Evolutionary conservation across 2,113 vertebrate species (phyloP).

Genomic region (Petroica traversi): DNA sequence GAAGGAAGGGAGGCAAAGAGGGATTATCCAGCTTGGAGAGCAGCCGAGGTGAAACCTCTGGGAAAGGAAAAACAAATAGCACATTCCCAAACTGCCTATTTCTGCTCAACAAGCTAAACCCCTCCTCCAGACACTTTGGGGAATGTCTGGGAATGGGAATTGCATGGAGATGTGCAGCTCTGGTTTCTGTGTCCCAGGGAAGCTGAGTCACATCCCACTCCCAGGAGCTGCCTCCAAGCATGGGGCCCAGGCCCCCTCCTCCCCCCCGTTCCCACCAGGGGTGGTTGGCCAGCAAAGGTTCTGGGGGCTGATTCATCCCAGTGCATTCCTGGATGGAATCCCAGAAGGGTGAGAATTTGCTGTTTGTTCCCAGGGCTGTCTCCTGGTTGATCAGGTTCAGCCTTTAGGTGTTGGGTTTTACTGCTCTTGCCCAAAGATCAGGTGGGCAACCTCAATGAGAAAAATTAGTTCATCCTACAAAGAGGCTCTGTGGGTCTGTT

Average conservation of each 20-base stretch:
- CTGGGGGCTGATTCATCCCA: not conserved
- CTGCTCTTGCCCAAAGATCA: not conserved
- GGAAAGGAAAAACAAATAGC: not conserved
- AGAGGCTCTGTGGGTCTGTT: not conserved
- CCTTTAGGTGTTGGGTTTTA: not conserved
- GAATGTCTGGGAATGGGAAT: constrained; percentile 1
- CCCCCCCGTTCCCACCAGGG: fast-evolving
- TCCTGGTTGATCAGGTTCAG: not conserved
- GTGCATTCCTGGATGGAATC: not conserved
- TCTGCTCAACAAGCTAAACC: not conserved
- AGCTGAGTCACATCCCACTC: constrained; percentile 41
- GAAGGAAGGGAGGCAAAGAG: not conserved
- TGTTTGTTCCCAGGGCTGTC: not conserved
- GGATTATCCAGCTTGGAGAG: not conserved
- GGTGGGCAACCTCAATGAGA: not conserved
- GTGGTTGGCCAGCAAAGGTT: not conserved
- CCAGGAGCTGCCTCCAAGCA: not conserved
- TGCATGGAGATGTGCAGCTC: not conserved
- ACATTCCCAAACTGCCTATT: not conserved
- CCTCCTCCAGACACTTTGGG: constrained; percentile 11
- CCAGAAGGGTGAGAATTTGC: not conserved
- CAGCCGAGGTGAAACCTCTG: not conserved
- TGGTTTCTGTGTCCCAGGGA: constrained; percentile 41
- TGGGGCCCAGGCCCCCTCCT: fast-evolving
- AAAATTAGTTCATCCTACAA: not conserved